phyloP scores from a whole-genome alignment of 2,888 invertebrate genomes.

The Pteria penguin region DNA sequence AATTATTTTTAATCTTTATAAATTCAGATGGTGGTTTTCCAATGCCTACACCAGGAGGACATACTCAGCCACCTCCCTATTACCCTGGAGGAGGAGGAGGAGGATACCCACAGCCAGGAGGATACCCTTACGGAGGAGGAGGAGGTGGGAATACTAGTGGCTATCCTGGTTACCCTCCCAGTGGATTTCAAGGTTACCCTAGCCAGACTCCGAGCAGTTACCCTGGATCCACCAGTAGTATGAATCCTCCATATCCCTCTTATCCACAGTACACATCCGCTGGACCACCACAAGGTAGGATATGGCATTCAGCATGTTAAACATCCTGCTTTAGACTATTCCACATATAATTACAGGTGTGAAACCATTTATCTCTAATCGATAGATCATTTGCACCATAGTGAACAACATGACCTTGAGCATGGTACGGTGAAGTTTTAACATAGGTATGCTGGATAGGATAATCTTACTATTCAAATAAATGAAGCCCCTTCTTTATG shows the following conservation, averaged over 20 bases:
- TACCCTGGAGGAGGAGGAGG: constrained; percentile 9
- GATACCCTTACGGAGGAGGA: constrained; percentile 4
- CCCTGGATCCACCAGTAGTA: constrained; percentile 33
- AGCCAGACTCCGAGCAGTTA: constrained; percentile 59
- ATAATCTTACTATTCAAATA: too few species aligned
- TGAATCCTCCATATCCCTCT: constrained; percentile 42
- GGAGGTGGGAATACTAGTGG: neutral
- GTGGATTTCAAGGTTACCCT: constrained; percentile 32
- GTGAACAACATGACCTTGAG: too few species aligned
- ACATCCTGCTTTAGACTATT: too few species aligned
- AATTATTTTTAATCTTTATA: too few species aligned
- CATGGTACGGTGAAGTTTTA: too few species aligned
- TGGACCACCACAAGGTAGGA: constrained; percentile 7
- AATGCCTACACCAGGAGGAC: constrained; percentile 57
- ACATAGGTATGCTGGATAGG: too few species aligned
- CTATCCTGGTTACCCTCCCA: constrained; percentile 50
- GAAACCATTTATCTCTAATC: too few species aligned
- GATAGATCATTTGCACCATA: too few species aligned
- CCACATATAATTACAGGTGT: too few species aligned
- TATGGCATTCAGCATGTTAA: too few species aligned
- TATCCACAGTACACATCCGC: constrained; percentile 23
- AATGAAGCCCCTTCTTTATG: too few species aligned
- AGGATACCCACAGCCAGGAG: neutral
- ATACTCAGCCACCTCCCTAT: constrained; percentile 36
- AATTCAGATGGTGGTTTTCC: constrained; percentile 41